phyloP scores from a whole-genome alignment of 2,113 vertebrate genomes.

The Paedocypris sp. region DNA sequence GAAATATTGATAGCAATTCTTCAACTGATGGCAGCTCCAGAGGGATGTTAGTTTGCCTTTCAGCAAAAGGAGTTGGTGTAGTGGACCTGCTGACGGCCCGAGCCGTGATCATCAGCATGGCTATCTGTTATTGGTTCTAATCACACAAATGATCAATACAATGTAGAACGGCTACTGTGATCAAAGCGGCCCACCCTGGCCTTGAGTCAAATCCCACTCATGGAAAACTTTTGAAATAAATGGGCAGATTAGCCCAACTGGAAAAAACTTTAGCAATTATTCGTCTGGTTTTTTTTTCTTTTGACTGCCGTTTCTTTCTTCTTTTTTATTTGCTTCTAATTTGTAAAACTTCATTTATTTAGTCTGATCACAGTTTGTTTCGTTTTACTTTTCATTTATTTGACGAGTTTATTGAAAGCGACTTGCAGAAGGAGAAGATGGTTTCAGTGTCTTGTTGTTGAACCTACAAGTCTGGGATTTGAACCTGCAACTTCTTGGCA shows the following conservation, averaged over 20 bases:
- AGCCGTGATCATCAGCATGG: constrained; percentile 16
- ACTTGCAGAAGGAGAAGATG: too few species aligned
- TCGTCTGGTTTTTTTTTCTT: neutral
- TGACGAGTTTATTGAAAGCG: too few species aligned
- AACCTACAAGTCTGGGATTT: too few species aligned
- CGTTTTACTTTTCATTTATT: too few species aligned
- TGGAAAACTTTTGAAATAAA: constrained; percentile 17
- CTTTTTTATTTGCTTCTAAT: too few species aligned
- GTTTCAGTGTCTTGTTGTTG: too few species aligned
- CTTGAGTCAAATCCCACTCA: neutral
- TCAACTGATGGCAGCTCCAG: constrained; percentile 45
- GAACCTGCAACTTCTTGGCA: too few species aligned
- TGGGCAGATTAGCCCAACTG: neutral
- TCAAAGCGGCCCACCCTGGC: constrained; percentile 47
- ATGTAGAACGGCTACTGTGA: constrained; percentile 24
- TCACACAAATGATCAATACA: constrained; percentile 39
- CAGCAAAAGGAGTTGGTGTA: constrained; percentile 42
- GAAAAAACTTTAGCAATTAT: neutral
- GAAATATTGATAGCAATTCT: constrained; percentile 63
- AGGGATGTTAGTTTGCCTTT: constrained; percentile 52
- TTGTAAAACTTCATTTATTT: too few species aligned
- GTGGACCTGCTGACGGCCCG: constrained; percentile 30
- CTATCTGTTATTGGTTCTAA: constrained; percentile 49
- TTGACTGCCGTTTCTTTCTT: too few species aligned
- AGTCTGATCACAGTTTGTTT: too few species aligned